These are phyloP conservation scores for human DNA, from an alignment of 2,113 vertebrate species.

Conservation along the genomic window GRCh38 chr1:103831001-103831500, in stretches of 20 bases:
- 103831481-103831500: not conserved
- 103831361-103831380: not conserved
- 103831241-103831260: not conserved
- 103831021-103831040: not conserved
- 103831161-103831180: not conserved
- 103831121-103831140: not conserved
- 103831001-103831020: not conserved
- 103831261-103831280: not conserved
- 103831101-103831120: not conserved
- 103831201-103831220: not conserved
- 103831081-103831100: not conserved
- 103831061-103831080: not conserved
- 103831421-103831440: not conserved
- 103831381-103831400: not conserved
- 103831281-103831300: not conserved
- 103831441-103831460: not conserved
- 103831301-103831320: not conserved
- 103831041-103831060: not conserved
- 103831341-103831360: not conserved
- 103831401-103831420: not conserved
- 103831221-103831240: not conserved
- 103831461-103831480: not conserved
- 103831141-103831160: not conserved
- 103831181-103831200: not conserved
- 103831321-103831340: not conserved